phyloP scores from a whole-genome alignment of 2,888 invertebrate species.

The Spisula solida region DNA sequence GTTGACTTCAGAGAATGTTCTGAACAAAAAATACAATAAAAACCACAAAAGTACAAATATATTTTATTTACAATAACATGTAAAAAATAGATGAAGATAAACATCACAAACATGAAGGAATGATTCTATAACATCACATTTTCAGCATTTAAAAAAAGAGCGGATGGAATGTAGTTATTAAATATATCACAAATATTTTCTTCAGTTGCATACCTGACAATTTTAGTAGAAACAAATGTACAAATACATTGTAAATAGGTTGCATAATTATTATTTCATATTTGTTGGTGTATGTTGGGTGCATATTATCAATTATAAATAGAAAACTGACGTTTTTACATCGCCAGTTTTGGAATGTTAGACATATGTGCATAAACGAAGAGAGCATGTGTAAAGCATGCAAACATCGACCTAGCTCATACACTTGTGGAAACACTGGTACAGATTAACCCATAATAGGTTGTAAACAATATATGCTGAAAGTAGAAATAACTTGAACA shows the following conservation, averaged over 20 bases:
- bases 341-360: neutral
- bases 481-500: neutral
- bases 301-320: too few species aligned
- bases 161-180: constrained; percentile 41
- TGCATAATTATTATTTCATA: too few species aligned
- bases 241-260: too few species aligned
- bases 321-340: neutral
- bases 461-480: neutral
- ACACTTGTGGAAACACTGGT: neutral
- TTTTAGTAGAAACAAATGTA: neutral
- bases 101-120: constrained; percentile 30
- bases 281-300: too few species aligned
- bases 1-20: too few species aligned
- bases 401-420: neutral
- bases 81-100: constrained; percentile 33
- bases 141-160: constrained; percentile 2
- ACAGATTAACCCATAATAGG: neutral
- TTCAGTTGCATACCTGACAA: neutral
- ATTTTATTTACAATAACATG: constrained; percentile 43
- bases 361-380: neutral
- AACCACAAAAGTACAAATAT: neutral
- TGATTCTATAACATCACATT: constrained; percentile 27
- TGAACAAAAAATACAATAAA: too few species aligned
- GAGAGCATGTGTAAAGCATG: neutral
- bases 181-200: neutral